These are phyloP conservation scores for Papilio demoleus DNA, from an alignment of 2,888 invertebrate genomes.

Conservation along the genomic window DNA sequence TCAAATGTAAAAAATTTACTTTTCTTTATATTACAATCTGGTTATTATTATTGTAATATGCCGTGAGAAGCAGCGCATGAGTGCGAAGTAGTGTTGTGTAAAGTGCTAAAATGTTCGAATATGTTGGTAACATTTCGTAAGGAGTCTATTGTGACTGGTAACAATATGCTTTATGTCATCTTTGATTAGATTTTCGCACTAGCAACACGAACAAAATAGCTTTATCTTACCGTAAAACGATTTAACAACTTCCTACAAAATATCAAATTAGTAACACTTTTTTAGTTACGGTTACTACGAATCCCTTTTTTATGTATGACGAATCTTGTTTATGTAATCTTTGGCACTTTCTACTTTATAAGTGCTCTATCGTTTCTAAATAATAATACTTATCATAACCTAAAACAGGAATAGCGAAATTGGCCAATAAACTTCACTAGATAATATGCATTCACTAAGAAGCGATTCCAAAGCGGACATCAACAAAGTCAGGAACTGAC, in stretches of 20 bases:
- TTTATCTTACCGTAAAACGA: conserved; percentile 2
- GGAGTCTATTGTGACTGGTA: conserved; percentile 25
- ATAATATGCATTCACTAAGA: no score
- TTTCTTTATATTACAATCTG: no score
- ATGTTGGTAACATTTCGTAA: conserved; percentile 34
- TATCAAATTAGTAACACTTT: background rate
- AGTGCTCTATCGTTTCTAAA: background rate
- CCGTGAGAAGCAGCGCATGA: conserved; percentile 30
- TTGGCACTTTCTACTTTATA: background rate
- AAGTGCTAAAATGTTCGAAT: conserved; percentile 20
- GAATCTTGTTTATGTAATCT: conserved; percentile 1
- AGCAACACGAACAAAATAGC: conserved; percentile 21
- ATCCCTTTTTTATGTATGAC: conserved; percentile 2
- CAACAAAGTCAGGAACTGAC: no score
- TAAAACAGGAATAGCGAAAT: no score
- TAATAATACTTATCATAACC: no score
- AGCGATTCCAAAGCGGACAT: no score
- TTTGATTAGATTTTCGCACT: conserved; percentile 18
- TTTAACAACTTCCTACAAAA: background rate
- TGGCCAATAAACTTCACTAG: no score
- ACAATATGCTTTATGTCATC: conserved; percentile 25
- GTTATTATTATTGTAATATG: no score
- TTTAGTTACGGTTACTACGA: background rate
- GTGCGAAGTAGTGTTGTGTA: conserved; percentile 22
- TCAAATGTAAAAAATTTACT: no score